Base-by-base conservation (phyloP, 2,113 vertebrate species). In the Leucopsar rothschildi region DNA sequence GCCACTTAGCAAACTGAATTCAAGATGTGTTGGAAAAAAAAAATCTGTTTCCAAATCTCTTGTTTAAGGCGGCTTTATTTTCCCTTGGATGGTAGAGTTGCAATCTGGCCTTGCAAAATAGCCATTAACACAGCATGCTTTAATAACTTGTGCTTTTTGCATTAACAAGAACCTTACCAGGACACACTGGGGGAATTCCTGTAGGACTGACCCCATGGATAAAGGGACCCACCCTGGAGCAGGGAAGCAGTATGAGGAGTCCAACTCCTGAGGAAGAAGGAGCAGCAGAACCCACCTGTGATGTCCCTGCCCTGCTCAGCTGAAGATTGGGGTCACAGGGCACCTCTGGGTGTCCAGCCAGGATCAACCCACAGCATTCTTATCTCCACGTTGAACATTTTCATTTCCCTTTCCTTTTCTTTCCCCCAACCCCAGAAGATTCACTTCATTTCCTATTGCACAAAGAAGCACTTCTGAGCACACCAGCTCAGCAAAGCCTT, bases 81-180 rank as follows among this genome's bases (percentile, higher is more conserved):
- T n/a, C 29, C 50, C 28, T 82, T 44, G 47, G n/a, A 86, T 82
- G 72, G n/a, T 13, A 31, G 22, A 21, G 20, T 14, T 84, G 81
- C 39, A 91, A 79, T 65, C 45, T 87, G 61, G 39, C 69, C 73
- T 92, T 84, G 44, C 53, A 72, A 78, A 91, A 39, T 3, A 88
- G 8, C 37, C 3, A 0, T 45, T 23, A 24, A 5, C 44, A 19
- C 5, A 5, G 17, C 20, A 29, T n/a, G 44, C 19, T 35, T 80
- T 63, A 40, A 35, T 90, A 35, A 21, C 23, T 24, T 45, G n/a
- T 84, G 85, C 6, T 6, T 17, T 85, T 27, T 82, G 42, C 49
- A 55, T 4, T 25, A 61, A 18, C 16, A 72, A 6, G n/a, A 49
- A 10, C 77, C 19, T 66, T 39, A 44, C 31, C 27, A 55, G 25